A percentile compares a stretch with the other conserved stretches of the same genome.
Conservation (phyloP, 2,888 invertebrate genomes). For the Lasioglossum pauxillum region DNA sequence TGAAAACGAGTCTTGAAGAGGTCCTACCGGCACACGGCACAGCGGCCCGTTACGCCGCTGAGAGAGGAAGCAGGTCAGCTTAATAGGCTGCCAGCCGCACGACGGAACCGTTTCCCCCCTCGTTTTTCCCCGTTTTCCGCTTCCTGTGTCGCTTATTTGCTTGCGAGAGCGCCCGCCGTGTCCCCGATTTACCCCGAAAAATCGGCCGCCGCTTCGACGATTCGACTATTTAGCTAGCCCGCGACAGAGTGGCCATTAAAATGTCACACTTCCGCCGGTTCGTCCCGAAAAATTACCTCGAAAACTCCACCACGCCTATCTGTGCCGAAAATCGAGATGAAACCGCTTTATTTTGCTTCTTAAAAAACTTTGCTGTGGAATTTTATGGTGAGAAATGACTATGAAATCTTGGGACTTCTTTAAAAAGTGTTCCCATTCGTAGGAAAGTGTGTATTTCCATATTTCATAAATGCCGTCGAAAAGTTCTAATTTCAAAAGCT, state of each 20-base stretch:
- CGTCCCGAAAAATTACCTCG: not conserved
- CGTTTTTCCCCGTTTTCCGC: slow-evolving; percentile 6
- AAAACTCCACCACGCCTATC: not conserved
- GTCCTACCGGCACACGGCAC: slow-evolving; percentile 37
- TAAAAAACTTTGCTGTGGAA: not conserved
- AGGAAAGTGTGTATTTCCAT: no score
- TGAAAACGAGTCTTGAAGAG: slow-evolving; percentile 57
- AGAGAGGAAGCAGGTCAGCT: slow-evolving; percentile 58
- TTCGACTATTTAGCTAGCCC: not conserved
- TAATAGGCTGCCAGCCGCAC: slow-evolving; percentile 57
- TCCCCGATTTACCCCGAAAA: slow-evolving; percentile 18
- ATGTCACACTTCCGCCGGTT: not conserved
- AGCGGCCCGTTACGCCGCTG: slow-evolving; percentile 25
- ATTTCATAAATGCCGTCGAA: no score
- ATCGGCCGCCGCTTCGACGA: not conserved
- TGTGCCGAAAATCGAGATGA: not conserved
- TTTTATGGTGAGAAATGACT: no score
- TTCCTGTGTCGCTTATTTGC: slow-evolving; percentile 44
- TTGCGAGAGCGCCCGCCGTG: slow-evolving; percentile 23
- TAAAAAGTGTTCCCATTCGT: no score
- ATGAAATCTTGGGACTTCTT: no score
- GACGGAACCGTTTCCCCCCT: not conserved
- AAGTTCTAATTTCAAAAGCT: no score
- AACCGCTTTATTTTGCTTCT: not conserved
- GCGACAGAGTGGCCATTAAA: not conserved